These are phyloP conservation scores for Cerceris rybyensis DNA, from an alignment of 2,888 invertebrate species.

Conservation along the genomic window DNA sequence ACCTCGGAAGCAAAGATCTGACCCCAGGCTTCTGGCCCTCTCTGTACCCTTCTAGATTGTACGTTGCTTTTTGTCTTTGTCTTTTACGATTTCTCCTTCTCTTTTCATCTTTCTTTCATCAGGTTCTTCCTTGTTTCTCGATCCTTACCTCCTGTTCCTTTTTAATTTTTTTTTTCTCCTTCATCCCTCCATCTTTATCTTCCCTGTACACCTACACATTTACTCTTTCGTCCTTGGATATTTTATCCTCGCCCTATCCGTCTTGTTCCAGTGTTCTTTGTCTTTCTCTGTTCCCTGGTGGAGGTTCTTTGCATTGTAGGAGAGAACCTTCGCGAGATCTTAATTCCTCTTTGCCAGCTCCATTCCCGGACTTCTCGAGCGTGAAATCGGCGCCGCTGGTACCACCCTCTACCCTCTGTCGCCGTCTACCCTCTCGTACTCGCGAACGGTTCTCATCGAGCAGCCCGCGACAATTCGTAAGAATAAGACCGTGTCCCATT, in stretches of 20 bases:
- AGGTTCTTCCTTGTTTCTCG: conserved; percentile 14
- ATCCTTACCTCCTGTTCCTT: conserved; percentile 11
- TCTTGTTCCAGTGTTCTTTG: conserved; percentile 40
- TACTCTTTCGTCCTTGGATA: background rate
- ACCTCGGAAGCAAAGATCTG: conserved; percentile 57
- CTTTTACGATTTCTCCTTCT: conserved; percentile 32
- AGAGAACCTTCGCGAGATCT: conserved; percentile 65
- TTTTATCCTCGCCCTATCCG: conserved; percentile 28
- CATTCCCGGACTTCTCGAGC: conserved; percentile 66
- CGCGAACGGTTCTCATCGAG: conserved; percentile 39
- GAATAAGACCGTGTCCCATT: conserved; percentile 69
- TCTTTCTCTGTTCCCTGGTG: conserved; percentile 8
- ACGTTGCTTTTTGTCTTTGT: conserved; percentile 29
- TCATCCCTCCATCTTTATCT: conserved; percentile 13
- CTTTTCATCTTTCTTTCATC: conserved; percentile 21
- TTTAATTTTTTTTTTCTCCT: conserved; percentile 7
- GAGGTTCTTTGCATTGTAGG: conserved; percentile 61
- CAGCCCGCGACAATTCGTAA: conserved; percentile 66
- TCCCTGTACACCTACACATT: conserved; percentile 8
- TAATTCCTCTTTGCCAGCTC: conserved; percentile 68
- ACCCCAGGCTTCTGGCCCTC: conserved; percentile 32
- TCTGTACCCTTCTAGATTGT: conserved; percentile 16
- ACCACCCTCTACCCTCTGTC: conserved; percentile 35
- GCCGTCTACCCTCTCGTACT: conserved; percentile 5
- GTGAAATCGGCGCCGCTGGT: conserved; percentile 61